Percentiles rank a stretch among this genome's conserved stretches.
Conservation (phyloP, 2,113 vertebrate species). For the Hyperopisus bebe region DNA sequence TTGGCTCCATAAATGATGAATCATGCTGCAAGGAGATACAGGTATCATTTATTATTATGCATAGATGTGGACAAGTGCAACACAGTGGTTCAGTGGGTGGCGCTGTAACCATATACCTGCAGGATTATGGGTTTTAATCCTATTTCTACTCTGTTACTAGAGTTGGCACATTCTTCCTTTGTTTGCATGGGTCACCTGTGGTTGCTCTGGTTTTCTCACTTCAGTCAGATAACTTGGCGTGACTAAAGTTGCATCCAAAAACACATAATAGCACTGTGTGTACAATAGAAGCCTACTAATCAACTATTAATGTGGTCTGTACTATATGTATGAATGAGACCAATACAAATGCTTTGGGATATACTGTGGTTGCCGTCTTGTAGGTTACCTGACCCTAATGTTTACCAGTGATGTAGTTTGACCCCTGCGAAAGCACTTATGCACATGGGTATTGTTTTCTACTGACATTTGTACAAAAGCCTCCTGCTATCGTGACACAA, state of each 20-base stretch:
- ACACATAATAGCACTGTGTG: too few species aligned
- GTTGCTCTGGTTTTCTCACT: neutral
- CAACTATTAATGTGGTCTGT: neutral
- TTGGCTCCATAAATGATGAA: neutral
- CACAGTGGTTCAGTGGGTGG: neutral
- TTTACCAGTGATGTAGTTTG: neutral
- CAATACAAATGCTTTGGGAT: neutral
- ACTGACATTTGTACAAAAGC: neutral
- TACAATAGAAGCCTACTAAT: neutral
- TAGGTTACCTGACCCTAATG: neutral
- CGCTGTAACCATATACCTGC: neutral
- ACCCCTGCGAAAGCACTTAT: neutral
- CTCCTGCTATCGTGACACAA: neutral
- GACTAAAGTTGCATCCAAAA: neutral
- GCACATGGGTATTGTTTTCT: neutral
- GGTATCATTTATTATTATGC: neutral
- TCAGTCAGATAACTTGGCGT: neutral
- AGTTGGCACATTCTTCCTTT: neutral
- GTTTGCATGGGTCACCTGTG: neutral
- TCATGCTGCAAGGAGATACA: neutral
- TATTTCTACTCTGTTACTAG: neutral
- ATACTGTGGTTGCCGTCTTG: neutral
- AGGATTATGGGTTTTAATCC: neutral
- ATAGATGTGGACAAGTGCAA: neutral
- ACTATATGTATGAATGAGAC: neutral